A percentile compares a stretch with the other conserved stretches of the same genome.
phyloP scores from a whole-genome alignment of 2,797 vertebrate genomes.

The Ctenochaetus hawaiiensis region DNA sequence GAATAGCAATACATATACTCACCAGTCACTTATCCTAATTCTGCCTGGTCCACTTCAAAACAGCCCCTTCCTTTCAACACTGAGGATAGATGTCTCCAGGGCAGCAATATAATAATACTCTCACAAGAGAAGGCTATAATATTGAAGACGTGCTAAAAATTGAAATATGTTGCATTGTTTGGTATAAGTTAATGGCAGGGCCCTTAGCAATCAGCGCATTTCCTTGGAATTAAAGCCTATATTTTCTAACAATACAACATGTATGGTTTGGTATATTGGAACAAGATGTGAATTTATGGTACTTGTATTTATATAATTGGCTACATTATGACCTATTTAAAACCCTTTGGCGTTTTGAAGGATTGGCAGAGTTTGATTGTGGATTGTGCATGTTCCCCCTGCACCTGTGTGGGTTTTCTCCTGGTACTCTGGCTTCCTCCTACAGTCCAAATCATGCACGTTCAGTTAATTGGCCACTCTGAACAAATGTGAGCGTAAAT shows the following conservation, averaged over 20 bases:
- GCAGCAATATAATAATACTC: conserved; percentile 9
- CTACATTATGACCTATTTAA: not conserved
- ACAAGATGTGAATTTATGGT: too few species aligned
- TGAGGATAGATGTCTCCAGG: conserved; percentile 27
- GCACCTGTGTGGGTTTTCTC: not conserved
- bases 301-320: not conserved
- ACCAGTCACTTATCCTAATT: conserved; percentile 52
- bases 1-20: conserved; percentile 54
- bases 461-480: not conserved
- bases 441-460: not conserved
- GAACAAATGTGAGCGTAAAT: not conserved
- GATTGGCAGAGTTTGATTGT: not conserved
- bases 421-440: not conserved
- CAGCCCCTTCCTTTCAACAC: conserved; percentile 21
- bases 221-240: too few species aligned
- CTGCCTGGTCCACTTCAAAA: conserved; percentile 51
- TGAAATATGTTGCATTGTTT: not conserved
- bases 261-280: too few species aligned
- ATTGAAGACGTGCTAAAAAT: not conserved
- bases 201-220: too few species aligned
- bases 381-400: not conserved
- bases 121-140: conserved; percentile 11
- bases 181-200: too few species aligned
- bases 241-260: not conserved
- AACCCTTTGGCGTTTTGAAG: not conserved